Conservation (phyloP, 23 tunicate species). For the Halocynthia aurantium region DNA sequence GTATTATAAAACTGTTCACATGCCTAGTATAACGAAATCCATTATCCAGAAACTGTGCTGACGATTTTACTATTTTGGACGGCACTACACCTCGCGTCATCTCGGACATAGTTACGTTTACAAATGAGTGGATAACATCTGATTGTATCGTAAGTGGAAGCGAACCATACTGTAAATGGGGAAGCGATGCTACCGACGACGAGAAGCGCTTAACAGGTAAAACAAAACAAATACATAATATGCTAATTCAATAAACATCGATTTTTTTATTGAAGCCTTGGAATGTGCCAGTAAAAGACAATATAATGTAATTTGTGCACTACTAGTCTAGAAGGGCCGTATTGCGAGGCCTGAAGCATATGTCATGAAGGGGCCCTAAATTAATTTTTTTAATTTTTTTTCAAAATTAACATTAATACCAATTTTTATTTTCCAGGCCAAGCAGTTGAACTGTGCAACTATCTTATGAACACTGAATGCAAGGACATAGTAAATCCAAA, state of each 20-base stretch:
- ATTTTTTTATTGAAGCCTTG: too few relatives aligned
- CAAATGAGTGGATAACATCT: slow-evolving; percentile 81
- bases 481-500: slow-evolving; percentile 85
- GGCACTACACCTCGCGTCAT: slow-evolving; percentile 47
- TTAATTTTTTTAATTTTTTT: too few relatives aligned
- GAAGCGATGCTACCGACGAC: slow-evolving; percentile 34
- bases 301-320: too few relatives aligned
- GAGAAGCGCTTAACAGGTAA: slow-evolving; percentile 74
- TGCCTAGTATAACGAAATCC: background rate
- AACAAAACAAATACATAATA: too few relatives aligned
- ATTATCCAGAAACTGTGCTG: slow-evolving; percentile 48
- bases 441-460: slow-evolving; percentile 83
- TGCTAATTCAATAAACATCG: too few relatives aligned
- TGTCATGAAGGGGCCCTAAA: too few relatives aligned
- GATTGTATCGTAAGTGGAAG: slow-evolving; percentile 64
- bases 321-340: too few relatives aligned
- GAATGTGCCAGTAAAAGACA: too few relatives aligned
- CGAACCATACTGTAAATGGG: slow-evolving; percentile 85
- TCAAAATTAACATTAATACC: too few relatives aligned
- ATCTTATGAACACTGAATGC: slow-evolving; percentile 83
- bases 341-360: too few relatives aligned
- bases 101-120: slow-evolving; percentile 54
- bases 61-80: slow-evolving; percentile 74
- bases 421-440: slow-evolving; percentile 35
- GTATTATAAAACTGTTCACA: background rate